phyloP scores from a whole-genome alignment of 2,113 vertebrate species.

The Micronycteris hirsuta region DNA sequence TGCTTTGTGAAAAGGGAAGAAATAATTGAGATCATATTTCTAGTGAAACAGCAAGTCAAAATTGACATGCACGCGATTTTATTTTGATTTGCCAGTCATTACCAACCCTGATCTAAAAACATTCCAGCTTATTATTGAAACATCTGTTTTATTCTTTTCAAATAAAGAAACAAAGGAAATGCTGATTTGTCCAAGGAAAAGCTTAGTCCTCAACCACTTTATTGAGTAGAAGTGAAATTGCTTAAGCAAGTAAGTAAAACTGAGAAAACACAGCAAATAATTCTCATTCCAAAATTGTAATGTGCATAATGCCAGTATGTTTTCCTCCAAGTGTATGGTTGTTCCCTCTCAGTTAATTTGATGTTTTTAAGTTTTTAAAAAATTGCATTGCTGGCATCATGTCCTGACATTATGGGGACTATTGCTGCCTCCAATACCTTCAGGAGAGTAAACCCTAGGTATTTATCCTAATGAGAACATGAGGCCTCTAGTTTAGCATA shows the following conservation, averaged over 20 bases:
- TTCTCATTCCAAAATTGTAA: background rate
- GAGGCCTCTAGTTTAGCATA: background rate
- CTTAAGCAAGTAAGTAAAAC: background rate
- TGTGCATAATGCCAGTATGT: background rate
- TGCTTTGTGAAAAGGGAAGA: background rate
- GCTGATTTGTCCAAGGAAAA: background rate
- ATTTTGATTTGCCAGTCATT: background rate
- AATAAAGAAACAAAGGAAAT: constrained; percentile 10
- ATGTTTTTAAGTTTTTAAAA: background rate
- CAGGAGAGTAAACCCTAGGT: background rate
- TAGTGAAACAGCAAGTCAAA: background rate
- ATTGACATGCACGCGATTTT: background rate
- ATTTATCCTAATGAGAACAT: background rate
- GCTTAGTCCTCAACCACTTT: background rate
- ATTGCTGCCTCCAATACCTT: background rate
- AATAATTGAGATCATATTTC: background rate
- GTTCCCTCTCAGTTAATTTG: background rate
- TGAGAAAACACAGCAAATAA: background rate
- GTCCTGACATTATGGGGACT: background rate
- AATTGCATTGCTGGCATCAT: background rate
- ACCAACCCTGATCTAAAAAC: background rate
- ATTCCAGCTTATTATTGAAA: background rate
- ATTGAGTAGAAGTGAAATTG: background rate
- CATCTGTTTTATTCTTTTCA: background rate
- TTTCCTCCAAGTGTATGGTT: background rate